Evolutionary conservation across 2,113 vertebrate genomes (phyloP).

Genomic region (Hemicordylus capensis): DNA sequence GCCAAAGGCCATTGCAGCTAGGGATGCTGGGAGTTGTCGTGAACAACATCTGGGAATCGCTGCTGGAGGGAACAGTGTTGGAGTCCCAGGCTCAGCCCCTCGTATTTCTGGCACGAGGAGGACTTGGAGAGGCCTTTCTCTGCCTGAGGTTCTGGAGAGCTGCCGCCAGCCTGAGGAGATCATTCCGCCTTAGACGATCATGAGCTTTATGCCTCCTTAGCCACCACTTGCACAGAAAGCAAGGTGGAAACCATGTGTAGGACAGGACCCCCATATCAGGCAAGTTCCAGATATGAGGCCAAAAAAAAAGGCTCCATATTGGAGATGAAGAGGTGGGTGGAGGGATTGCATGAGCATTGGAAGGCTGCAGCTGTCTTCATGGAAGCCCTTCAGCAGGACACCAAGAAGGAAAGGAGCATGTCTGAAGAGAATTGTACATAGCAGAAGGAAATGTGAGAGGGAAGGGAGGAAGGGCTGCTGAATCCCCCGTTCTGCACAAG

Average conservation of each 20-base stretch:
- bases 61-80: no score
- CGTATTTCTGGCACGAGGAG: no score
- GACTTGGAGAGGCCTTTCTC: no score
- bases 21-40: no score
- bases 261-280: neutral
- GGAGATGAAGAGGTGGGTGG: no score
- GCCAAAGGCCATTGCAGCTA: no score
- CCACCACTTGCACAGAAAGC: neutral
- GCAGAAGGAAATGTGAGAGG: no score
- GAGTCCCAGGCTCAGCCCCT: neutral
- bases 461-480: neutral
- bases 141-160: no score
- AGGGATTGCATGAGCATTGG: neutral
- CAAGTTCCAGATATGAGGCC: neutral
- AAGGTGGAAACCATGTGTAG: neutral
- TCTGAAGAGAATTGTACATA: no score
- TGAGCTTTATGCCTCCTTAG: neutral
- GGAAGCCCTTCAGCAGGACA: neutral
- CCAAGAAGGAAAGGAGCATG: neutral
- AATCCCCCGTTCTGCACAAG: no score
- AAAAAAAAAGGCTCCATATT: neutral
- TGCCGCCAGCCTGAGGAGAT: neutral
- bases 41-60: no score
- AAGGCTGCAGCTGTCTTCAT: neutral
- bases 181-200: neutral